phyloP scores from a whole-genome alignment of 2,113 vertebrate genomes.

The Tragelaphus scriptus region DNA sequence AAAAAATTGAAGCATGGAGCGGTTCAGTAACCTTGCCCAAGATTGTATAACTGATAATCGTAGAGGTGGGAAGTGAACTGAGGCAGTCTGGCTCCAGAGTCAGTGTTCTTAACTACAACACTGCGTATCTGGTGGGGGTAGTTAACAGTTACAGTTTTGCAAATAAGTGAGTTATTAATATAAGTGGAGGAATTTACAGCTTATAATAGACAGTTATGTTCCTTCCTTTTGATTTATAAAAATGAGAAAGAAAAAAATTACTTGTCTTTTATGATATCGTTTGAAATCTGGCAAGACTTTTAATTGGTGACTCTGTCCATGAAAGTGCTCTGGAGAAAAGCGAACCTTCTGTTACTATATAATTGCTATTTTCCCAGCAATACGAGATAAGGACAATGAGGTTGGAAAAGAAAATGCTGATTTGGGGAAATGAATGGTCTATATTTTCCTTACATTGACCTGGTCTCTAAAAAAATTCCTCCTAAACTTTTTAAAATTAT shows the following conservation, averaged over 20 bases:
- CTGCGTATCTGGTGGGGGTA: fast-evolving
- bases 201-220: conserved; percentile 23
- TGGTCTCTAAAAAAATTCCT: conserved; percentile 12
- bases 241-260: conserved; percentile 51
- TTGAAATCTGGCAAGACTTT: conserved; percentile 69
- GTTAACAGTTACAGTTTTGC: background rate
- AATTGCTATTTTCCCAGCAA: conserved; percentile 65
- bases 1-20: background rate
- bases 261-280: conserved; percentile 54
- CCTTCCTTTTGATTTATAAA: conserved; percentile 58
- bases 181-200: conserved; percentile 12
- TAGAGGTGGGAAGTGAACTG: too few relatives aligned
- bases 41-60: background rate
- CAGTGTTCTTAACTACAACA: background rate
- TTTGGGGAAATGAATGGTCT: conserved; percentile 47
- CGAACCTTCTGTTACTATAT: conserved; percentile 55
- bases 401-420: conserved; percentile 58
- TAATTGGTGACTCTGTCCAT: conserved; percentile 56
- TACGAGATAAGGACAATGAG: conserved; percentile 61
- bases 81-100: background rate
- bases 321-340: conserved; percentile 50
- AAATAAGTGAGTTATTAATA: conserved; percentile 25
- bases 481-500: background rate
- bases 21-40: background rate
- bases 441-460: conserved; percentile 43